phyloP scores from a whole-genome alignment of 2,113 vertebrate species.

The Tympanuchus pallidicinctus region DNA sequence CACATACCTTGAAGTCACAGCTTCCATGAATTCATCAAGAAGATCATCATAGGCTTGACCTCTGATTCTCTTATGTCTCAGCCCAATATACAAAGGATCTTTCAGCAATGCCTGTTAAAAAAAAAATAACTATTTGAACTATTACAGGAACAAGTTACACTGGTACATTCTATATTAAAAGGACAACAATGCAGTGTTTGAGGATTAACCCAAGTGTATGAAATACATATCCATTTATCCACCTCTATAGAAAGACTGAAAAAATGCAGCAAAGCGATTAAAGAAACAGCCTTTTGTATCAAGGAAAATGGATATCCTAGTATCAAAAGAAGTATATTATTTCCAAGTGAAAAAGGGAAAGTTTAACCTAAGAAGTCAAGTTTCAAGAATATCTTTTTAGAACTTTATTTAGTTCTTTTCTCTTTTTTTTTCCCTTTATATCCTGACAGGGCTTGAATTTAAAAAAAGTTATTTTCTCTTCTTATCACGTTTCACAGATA shows the following conservation, averaged over 20 bases:
- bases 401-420: background rate
- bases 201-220: slow-evolving; percentile 32
- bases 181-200: slow-evolving; percentile 17
- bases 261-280: slow-evolving; percentile 36
- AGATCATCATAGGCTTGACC: slow-evolving; percentile 91
- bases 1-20: slow-evolving; percentile 90
- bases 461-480: background rate
- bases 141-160: background rate
- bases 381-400: slow-evolving; percentile 11
- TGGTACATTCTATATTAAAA: background rate
- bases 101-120: slow-evolving; percentile 85
- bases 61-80: slow-evolving; percentile 91
- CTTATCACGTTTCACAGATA: background rate
- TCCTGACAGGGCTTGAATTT: background rate
- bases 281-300: slow-evolving; percentile 10
- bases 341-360: slow-evolving; percentile 4
- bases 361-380: background rate
- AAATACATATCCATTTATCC: slow-evolving; percentile 7
- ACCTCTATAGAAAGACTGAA: background rate
- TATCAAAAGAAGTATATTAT: background rate
- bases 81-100: slow-evolving; percentile 94
- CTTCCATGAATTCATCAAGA: slow-evolving; percentile 97
- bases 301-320: background rate
- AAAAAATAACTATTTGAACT: background rate
- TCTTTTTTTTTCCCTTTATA: background rate